Evolutionary conservation across 2,888 invertebrate species (phyloP).

Genomic region (Pinctada fucata): DNA sequence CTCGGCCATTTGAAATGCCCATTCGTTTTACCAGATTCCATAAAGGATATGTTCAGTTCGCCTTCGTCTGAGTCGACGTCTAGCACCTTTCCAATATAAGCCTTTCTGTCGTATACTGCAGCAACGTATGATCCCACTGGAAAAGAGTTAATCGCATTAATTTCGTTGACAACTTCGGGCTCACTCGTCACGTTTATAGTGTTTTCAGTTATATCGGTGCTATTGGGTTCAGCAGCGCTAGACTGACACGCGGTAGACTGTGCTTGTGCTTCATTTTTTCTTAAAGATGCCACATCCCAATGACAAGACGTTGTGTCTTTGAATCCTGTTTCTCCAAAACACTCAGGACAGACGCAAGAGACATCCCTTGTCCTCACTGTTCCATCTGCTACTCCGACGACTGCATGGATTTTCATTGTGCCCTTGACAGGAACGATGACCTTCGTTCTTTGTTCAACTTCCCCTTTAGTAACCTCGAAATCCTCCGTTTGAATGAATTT

Average conservation of each 20-base stretch:
- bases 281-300: slow-evolving; percentile 4
- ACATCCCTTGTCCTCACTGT: not conserved
- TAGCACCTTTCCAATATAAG: not conserved
- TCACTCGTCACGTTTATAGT: too few species aligned
- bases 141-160: too few species aligned
- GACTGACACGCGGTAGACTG: too few species aligned
- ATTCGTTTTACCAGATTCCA: not conserved
- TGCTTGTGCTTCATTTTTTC: too few species aligned
- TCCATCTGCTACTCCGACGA: not conserved
- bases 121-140: too few species aligned
- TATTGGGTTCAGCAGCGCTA: too few species aligned
- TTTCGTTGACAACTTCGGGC: too few species aligned
- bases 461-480: not conserved
- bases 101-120: not conserved
- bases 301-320: not conserved
- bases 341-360: not conserved
- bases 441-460: not conserved
- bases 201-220: too few species aligned
- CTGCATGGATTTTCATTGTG: not conserved
- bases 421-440: not conserved
- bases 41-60: not conserved
- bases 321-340: not conserved
- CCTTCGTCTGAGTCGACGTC: not conserved
- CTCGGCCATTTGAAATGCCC: too few species aligned
- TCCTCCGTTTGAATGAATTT: not conserved